Conservation (phyloP, 2,888 invertebrate species). For the Heteromyza rotundicornis region DNA sequence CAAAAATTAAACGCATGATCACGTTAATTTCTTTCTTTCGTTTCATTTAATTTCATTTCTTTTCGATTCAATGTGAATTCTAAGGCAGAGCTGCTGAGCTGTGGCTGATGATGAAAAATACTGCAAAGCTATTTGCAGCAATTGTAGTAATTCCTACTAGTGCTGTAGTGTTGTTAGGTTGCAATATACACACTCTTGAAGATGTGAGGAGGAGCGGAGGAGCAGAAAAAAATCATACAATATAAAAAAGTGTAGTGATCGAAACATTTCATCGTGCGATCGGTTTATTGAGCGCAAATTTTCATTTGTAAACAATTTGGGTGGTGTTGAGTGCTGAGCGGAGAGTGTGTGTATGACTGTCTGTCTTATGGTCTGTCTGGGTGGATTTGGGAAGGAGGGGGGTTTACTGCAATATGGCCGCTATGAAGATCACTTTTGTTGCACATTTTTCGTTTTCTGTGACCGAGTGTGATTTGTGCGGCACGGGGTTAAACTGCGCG, state of each 20-base stretch:
- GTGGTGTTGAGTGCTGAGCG: neutral
- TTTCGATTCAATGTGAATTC: too few relatives aligned
- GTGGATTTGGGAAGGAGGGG: neutral
- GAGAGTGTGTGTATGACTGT: neutral
- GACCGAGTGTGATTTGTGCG: conserved; percentile 9
- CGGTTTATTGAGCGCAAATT: neutral
- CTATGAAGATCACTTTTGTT: neutral
- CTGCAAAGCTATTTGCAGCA: too few relatives aligned
- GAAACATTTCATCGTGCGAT: neutral
- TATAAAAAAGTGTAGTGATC: too few relatives aligned
- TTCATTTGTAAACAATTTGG: conserved; percentile 2
- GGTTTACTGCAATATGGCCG: neutral
- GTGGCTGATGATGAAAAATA: too few relatives aligned
- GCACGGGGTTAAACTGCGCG: conserved; percentile 14
- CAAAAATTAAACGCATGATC: conserved; percentile 15
- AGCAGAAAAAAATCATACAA: too few relatives aligned
- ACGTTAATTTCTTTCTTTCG: conserved; percentile 6
- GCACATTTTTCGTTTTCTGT: neutral
- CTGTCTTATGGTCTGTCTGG: neutral
- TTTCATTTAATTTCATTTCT: too few relatives aligned
- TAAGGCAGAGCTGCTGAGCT: too few relatives aligned
- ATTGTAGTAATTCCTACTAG: too few relatives aligned
- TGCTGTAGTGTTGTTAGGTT: too few relatives aligned
- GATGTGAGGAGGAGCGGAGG: too few relatives aligned
- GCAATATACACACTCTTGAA: too few relatives aligned